These are phyloP conservation scores for Rhyacophila evoluta DNA, from an alignment of 2,888 invertebrate genomes.

Conservation along the genomic window DNA sequence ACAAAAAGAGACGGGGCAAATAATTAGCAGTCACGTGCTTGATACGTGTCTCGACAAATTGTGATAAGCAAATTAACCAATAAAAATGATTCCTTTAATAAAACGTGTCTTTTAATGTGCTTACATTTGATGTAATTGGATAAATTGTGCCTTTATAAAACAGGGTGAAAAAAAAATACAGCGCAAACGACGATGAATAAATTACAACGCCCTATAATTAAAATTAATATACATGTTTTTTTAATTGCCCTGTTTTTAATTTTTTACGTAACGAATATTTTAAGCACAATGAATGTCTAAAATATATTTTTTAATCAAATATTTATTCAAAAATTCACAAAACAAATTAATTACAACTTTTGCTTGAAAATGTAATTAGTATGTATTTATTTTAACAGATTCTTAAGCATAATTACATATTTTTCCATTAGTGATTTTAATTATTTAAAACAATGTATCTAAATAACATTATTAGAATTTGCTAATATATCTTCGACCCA, in stretches of 20 bases:
- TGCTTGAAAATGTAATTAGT: too few species aligned
- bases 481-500: too few species aligned
- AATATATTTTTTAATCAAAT: too few species aligned
- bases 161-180: slow-evolving; percentile 11
- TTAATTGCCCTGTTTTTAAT: background rate
- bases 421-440: too few species aligned
- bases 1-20: slow-evolving; percentile 11
- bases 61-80: slow-evolving; percentile 52
- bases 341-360: too few species aligned
- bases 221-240: slow-evolving; percentile 1
- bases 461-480: too few species aligned
- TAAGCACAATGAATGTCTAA: too few species aligned
- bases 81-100: slow-evolving; percentile 49
- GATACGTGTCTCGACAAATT: slow-evolving; percentile 46
- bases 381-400: too few species aligned
- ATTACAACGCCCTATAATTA: background rate
- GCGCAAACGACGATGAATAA: slow-evolving; percentile 2
- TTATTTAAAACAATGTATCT: too few species aligned
- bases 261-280: too few species aligned
- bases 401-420: too few species aligned
- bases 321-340: too few species aligned
- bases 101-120: slow-evolving; percentile 40
- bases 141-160: slow-evolving; percentile 38
- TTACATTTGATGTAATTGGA: slow-evolving; percentile 38
- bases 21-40: slow-evolving; percentile 47